Evolutionary conservation across 2,888 invertebrate genomes (phyloP).

Genomic region (Caenorhabditis virilis): DNA sequence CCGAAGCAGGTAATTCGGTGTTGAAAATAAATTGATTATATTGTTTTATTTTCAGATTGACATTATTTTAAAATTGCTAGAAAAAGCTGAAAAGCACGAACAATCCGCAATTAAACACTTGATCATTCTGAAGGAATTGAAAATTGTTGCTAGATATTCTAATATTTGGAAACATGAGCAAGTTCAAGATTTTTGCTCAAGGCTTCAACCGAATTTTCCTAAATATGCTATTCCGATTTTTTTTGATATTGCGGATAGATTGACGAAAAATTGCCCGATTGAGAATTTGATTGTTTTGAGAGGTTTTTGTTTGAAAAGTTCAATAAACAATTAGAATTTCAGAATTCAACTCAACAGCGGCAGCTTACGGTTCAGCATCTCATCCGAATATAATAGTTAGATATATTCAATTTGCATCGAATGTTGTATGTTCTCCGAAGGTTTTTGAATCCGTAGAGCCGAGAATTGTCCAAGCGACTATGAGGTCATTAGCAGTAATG

Average conservation of each 20-base stretch:
- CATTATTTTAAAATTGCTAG: slow-evolving; percentile 8
- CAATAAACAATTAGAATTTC: background rate
- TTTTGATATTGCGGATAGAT: slow-evolving; percentile 17
- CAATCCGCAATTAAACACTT: background rate
- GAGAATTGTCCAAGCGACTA: slow-evolving; percentile 10
- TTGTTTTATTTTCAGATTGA: slow-evolving; percentile 8
- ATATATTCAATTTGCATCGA: slow-evolving; percentile 20
- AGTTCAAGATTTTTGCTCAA: slow-evolving; percentile 17
- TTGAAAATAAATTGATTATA: background rate
- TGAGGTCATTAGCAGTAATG: slow-evolving; percentile 20
- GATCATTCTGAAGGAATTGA: slow-evolving; percentile 25
- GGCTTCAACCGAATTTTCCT: slow-evolving; percentile 6
- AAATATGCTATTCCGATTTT: slow-evolving; percentile 5
- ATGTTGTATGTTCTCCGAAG: slow-evolving; percentile 13
- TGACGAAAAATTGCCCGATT: slow-evolving; percentile 11
- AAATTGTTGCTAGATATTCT: slow-evolving; percentile 34
- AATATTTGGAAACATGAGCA: slow-evolving; percentile 51
- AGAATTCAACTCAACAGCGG: slow-evolving; percentile 7
- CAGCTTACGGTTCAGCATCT: slow-evolving; percentile 13
- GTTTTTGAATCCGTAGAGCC: slow-evolving; percentile 5
- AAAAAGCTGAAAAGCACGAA: no score
- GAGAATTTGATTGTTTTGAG: slow-evolving; percentile 12
- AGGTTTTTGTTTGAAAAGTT: background rate
- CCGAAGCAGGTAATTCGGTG: slow-evolving; percentile 28
- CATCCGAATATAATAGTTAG: slow-evolving; percentile 21